These are phyloP conservation scores for Portunus trituberculatus DNA, from an alignment of 1,140 invertebrate species.

Conservation along the genomic window DNA sequence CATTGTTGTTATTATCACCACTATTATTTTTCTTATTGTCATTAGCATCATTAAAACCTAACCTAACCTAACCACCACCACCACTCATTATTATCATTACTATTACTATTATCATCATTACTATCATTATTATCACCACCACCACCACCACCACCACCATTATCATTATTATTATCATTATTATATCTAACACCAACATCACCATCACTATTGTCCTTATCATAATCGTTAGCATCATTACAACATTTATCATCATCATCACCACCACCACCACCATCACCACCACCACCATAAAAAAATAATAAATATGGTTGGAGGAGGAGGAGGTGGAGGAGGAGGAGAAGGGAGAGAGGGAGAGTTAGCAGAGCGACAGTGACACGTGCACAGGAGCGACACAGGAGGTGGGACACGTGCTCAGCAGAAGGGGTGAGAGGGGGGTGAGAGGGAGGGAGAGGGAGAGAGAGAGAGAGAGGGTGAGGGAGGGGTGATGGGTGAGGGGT, in stretches of 20 bases:
- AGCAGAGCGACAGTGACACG: too few relatives aligned
- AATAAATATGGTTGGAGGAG: neutral
- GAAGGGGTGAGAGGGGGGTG: neutral
- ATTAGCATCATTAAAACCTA: neutral
- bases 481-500: neutral
- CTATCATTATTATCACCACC: neutral
- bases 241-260: neutral
- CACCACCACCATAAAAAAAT: neutral
- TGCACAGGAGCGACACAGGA: too few relatives aligned
- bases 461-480: slow-evolving; percentile 49
- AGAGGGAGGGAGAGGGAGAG: slow-evolving; percentile 45
- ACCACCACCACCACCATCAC: neutral
- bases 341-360: neutral
- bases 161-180: neutral
- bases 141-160: neutral
- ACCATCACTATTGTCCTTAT: neutral
- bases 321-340: too few relatives aligned
- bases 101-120: neutral
- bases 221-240: neutral
- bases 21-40: neutral
- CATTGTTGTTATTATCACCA: neutral
- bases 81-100: too few relatives aligned
- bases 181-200: neutral
- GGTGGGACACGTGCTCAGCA: neutral
- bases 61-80: neutral